Evolutionary conservation across 2,113 vertebrate species (phyloP).

Genomic region (Pygoscelis adeliae): DNA sequence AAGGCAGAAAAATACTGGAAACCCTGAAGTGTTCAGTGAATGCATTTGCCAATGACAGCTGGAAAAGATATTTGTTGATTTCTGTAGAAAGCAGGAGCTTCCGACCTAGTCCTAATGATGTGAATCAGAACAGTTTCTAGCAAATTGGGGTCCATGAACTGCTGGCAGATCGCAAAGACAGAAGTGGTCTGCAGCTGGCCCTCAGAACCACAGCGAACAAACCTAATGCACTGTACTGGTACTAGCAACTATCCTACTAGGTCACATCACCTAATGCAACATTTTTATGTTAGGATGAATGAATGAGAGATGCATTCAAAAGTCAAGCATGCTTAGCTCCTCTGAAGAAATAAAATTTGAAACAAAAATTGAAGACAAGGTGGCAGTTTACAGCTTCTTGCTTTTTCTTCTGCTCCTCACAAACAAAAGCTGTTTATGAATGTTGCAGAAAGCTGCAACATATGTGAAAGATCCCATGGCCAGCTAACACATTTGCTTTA

Average conservation of each 20-base stretch:
- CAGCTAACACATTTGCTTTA: background rate
- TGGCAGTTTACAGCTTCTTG: background rate
- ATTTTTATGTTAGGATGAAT: background rate
- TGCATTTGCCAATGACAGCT: background rate
- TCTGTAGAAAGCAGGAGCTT: background rate
- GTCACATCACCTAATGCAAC: background rate
- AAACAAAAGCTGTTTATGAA: background rate
- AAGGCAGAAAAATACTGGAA: background rate
- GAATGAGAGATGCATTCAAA: background rate
- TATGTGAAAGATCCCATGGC: background rate
- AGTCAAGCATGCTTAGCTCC: background rate
- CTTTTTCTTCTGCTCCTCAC: background rate
- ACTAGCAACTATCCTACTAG: background rate
- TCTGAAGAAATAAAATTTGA: background rate
- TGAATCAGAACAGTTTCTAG: background rate
- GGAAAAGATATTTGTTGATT: background rate
- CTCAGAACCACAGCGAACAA: background rate
- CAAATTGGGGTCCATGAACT: background rate
- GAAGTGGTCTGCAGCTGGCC: accelerated
- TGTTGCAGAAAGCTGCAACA: background rate
- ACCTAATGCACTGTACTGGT: background rate
- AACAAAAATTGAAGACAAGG: background rate
- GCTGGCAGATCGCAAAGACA: background rate
- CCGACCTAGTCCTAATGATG: background rate
- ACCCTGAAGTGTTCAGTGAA: background rate